phyloP scores from a whole-genome alignment of 2,113 vertebrate genomes.

The Thomomys bottae region DNA sequence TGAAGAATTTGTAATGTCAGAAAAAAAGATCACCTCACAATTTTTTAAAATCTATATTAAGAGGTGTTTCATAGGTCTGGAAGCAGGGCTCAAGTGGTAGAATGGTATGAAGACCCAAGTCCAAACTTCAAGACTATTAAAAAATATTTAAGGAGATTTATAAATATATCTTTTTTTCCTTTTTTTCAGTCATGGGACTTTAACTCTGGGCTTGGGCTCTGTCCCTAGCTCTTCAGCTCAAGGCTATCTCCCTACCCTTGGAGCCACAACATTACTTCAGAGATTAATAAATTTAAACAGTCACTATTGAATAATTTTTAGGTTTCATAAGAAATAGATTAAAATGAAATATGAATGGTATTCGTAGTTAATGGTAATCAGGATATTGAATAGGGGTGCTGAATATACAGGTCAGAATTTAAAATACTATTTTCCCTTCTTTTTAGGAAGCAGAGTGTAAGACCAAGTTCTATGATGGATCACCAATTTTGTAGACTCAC shows the following conservation, averaged over 20 bases:
- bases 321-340: constrained; percentile 36
- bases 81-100: too few species aligned
- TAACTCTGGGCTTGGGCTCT: too few species aligned
- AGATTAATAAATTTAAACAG: not conserved
- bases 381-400: not conserved
- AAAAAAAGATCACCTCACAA: not conserved
- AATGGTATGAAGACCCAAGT: too few species aligned
- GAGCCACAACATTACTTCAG: too few species aligned
- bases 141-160: too few species aligned
- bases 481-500: not conserved
- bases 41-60: not conserved
- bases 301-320: constrained; percentile 28
- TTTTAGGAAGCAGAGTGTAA: not conserved
- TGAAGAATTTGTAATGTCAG: not conserved
- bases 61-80: not conserved
- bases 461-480: not conserved
- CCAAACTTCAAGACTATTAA: too few species aligned
- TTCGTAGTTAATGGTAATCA: not conserved
- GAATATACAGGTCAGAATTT: not conserved
- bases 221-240: too few species aligned
- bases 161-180: too few species aligned
- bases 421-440: not conserved
- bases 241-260: too few species aligned
- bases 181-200: too few species aligned
- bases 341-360: not conserved